Conservation (phyloP, 2,113 vertebrate genomes). For the Rhinopithecus roxellana region DNA sequence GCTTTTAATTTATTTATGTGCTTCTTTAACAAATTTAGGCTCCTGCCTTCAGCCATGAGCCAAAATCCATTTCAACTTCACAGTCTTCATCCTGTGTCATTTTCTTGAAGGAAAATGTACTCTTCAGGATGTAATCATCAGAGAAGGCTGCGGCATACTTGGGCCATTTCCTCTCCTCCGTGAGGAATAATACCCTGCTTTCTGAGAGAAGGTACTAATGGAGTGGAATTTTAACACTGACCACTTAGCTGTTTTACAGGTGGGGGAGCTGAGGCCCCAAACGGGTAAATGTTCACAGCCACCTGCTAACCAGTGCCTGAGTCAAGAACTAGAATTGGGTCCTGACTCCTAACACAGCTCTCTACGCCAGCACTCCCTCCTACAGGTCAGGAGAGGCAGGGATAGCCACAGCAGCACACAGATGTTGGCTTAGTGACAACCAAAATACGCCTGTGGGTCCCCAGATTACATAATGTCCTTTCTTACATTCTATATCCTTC, state of each 20-base stretch:
- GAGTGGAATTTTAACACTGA: neutral
- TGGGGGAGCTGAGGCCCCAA: neutral
- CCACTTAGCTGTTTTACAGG: rapidly evolving
- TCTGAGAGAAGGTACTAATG: neutral
- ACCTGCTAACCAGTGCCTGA: rapidly evolving
- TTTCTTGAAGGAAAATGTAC: neutral
- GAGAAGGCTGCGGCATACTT: neutral
- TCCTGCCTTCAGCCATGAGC: neutral
- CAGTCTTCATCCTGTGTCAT: neutral
- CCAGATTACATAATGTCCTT: rapidly evolving
- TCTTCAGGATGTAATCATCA: slow-evolving; percentile 9
- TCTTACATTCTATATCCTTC: rapidly evolving
- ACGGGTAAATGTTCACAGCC: rapidly evolving
- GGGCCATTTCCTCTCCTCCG: neutral
- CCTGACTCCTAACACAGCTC: neutral
- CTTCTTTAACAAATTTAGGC: neutral
- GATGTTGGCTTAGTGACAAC: neutral
- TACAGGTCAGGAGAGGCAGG: too few relatives aligned
- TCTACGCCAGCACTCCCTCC: rapidly evolving
- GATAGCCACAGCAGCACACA: rapidly evolving
- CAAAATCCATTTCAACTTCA: rapidly evolving
- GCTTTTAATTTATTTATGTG: neutral
- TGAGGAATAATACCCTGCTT: neutral
- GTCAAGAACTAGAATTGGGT: neutral
- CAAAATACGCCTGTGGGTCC: neutral